Conservation (phyloP, 2,113 vertebrate species). For the Chaetura pelagica region DNA sequence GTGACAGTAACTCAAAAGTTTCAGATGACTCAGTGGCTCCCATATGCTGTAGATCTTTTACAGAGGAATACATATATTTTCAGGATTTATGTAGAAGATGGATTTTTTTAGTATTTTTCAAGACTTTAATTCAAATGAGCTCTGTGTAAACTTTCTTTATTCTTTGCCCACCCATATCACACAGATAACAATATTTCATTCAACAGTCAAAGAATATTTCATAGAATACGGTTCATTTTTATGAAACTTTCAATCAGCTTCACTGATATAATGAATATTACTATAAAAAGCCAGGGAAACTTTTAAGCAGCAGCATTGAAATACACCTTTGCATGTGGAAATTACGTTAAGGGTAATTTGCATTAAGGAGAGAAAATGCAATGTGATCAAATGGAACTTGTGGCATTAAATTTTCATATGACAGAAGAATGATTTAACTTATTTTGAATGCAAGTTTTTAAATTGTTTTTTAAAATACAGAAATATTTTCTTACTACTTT, state of each 20-base stretch:
- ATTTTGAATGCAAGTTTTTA: background rate
- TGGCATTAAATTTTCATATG: background rate
- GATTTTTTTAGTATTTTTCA: background rate
- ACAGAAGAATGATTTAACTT: background rate
- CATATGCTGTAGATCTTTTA: background rate
- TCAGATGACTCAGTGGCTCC: accelerated
- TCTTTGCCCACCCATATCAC: background rate
- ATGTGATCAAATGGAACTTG: background rate
- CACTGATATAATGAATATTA: background rate
- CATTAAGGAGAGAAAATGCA: background rate
- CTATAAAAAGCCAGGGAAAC: background rate
- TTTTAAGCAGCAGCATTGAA: background rate
- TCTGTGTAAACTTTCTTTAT: background rate
- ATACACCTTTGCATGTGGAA: background rate
- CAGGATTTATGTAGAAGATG: accelerated
- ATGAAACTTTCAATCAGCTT: background rate
- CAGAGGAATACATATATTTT: background rate
- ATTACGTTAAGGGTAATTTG: background rate
- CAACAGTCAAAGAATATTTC: background rate
- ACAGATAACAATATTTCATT: background rate
- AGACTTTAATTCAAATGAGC: background rate
- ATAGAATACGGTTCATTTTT: background rate
- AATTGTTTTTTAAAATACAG: background rate
- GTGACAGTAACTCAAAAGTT: background rate
- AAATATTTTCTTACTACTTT: background rate